Conservation (phyloP, 2,113 vertebrate species). For the Oceanites oceanicus region DNA sequence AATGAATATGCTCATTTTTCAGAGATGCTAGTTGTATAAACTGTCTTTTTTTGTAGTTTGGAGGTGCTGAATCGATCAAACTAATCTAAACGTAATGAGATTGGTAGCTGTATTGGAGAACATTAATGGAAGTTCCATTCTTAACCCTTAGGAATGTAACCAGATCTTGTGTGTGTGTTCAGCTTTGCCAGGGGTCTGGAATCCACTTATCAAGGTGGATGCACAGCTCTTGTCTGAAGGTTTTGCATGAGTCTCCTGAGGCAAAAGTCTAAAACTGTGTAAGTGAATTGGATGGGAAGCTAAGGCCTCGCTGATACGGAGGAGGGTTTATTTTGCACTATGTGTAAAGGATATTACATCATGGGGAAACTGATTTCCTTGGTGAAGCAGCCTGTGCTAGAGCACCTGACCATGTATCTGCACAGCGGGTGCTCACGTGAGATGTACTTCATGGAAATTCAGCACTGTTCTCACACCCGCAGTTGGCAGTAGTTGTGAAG, state of each 20-base stretch:
- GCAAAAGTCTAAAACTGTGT: not conserved
- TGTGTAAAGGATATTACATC: not conserved
- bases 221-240: constrained; percentile 12
- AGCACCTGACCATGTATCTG: not conserved
- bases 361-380: not conserved
- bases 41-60: constrained; percentile 36
- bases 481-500: not conserved
- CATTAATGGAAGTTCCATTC: not conserved
- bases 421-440: not conserved
- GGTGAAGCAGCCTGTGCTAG: not conserved
- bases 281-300: not conserved
- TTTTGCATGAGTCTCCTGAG: not conserved
- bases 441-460: not conserved
- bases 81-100: not conserved
- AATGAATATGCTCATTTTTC: not conserved
- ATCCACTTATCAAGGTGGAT: not conserved
- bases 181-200: not conserved
- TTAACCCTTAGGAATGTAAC: not conserved
- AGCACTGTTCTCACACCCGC: not conserved
- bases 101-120: constrained; percentile 25
- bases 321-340: constrained; percentile 44
- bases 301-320: not conserved
- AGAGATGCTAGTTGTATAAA: constrained; percentile 3
- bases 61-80: constrained; percentile 35
- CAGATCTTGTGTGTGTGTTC: not conserved